Evolutionary conservation across 2,888 invertebrate genomes (phyloP).

Genomic region (Cabera pusaria): DNA sequence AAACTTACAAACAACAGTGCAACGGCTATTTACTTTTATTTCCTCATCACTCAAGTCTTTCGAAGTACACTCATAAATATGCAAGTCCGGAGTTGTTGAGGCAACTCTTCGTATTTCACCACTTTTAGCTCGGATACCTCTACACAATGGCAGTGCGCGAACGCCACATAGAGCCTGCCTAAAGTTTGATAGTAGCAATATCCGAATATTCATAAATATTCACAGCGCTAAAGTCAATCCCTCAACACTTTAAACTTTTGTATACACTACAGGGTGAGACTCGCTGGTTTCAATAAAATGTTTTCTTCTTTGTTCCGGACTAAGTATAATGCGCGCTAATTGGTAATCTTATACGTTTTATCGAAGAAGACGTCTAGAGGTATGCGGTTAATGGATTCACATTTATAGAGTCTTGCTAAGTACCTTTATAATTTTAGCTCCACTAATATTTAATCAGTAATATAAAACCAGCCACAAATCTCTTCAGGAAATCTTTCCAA

Average conservation of each 20-base stretch:
- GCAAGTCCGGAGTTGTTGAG: constrained; percentile 65
- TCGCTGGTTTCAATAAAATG: constrained; percentile 44
- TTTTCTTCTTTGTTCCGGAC: constrained; percentile 26
- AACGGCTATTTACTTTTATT: constrained; percentile 66
- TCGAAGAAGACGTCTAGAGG: constrained; percentile 18
- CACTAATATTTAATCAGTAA: constrained; percentile 1
- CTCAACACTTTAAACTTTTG: constrained; percentile 41
- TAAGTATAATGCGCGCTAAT: constrained; percentile 23
- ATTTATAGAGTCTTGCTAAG: constrained; percentile 17
- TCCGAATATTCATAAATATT: constrained; percentile 74
- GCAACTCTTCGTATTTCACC: constrained; percentile 64
- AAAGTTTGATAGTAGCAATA: constrained; percentile 67
- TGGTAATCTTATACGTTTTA: constrained; percentile 33
- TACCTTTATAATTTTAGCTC: too few species aligned
- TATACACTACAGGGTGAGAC: constrained; percentile 44
- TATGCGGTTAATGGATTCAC: constrained; percentile 25
- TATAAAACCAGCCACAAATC: too few species aligned
- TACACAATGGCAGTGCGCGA: constrained; percentile 59
- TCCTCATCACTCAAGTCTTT: constrained; percentile 72
- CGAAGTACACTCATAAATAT: constrained; percentile 74
- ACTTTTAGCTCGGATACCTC: constrained; percentile 59
- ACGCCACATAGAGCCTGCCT: constrained; percentile 53
- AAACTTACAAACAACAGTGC: constrained; percentile 53
- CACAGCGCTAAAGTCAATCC: constrained; percentile 56
- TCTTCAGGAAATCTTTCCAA: too few species aligned